Conservation (phyloP, 2,888 invertebrate genomes). For the Erynnis tages region DNA sequence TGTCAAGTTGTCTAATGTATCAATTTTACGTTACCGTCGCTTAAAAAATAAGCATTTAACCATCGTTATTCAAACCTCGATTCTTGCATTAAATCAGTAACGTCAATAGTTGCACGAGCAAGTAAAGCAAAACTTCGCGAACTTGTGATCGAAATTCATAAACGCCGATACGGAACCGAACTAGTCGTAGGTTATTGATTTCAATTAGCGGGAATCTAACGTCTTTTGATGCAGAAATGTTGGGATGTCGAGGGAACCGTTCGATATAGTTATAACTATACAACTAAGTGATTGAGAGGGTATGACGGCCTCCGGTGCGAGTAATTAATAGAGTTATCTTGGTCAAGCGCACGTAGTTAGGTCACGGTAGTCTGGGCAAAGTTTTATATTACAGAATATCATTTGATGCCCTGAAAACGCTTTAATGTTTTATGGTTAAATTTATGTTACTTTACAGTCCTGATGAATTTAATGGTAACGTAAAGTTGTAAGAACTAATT, state of each 20-base stretch:
- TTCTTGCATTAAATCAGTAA: not conserved
- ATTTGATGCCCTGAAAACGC: too few species aligned
- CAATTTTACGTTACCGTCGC: too few species aligned
- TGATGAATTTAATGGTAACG: too few species aligned
- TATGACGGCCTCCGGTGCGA: slow-evolving; percentile 16
- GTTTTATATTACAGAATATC: not conserved
- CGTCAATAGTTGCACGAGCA: not conserved
- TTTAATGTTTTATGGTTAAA: too few species aligned
- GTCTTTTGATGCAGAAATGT: not conserved
- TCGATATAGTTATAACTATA: slow-evolving; percentile 3
- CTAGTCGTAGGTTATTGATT: not conserved
- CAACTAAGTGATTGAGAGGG: slow-evolving; percentile 8
- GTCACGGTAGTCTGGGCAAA: not conserved
- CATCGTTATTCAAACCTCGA: too few species aligned
- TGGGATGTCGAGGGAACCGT: not conserved
- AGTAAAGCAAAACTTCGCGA: not conserved
- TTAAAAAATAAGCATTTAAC: too few species aligned
- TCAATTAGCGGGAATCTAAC: not conserved
- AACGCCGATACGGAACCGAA: not conserved
- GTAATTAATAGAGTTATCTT: slow-evolving; percentile 18
- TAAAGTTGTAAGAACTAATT: too few species aligned
- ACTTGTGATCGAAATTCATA: not conserved
- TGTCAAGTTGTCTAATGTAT: too few species aligned
- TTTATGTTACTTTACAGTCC: too few species aligned
- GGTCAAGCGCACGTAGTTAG: slow-evolving; percentile 9